Percentiles rank a stretch among this genome's conserved stretches.
These are phyloP conservation scores for Clarias fuscus DNA, from an alignment of 2,797 vertebrate species.

Conservation along the genomic window DNA sequence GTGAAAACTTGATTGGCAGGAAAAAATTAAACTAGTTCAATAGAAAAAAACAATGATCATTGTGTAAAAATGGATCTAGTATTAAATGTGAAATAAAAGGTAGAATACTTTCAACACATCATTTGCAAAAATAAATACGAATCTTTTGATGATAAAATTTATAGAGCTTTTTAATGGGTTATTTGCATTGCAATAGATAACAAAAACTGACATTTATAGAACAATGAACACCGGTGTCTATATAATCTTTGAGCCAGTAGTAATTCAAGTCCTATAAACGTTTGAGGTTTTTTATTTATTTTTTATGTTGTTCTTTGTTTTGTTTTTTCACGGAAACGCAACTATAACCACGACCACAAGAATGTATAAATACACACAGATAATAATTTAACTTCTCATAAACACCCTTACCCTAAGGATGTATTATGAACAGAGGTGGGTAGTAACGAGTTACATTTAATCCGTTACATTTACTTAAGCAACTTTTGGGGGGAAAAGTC, in stretches of 20 bases:
- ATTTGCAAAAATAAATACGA: neutral
- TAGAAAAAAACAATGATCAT: neutral
- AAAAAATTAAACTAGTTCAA: neutral
- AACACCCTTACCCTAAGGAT: neutral
- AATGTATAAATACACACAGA: neutral
- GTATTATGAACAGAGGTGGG: neutral
- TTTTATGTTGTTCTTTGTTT: too few relatives aligned
- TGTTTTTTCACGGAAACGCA: neutral
- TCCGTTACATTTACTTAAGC: too few relatives aligned
- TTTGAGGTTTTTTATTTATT: neutral
- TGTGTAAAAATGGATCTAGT: neutral
- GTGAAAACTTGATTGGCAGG: too few relatives aligned
- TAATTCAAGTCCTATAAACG: neutral
- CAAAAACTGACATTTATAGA: neutral
- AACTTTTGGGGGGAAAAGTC: too few relatives aligned
- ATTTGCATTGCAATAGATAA: neutral
- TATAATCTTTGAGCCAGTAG: neutral
- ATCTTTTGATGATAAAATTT: neutral
- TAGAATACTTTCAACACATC: neutral
- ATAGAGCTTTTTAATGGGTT: neutral
- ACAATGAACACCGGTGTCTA: neutral
- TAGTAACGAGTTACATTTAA: too few relatives aligned
- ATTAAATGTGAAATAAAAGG: neutral
- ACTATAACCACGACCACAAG: neutral
- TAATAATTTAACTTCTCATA: neutral